These are phyloP conservation scores for Malacoctenus gilli DNA, from an alignment of 2,797 vertebrate species.

Conservation along the genomic window DNA sequence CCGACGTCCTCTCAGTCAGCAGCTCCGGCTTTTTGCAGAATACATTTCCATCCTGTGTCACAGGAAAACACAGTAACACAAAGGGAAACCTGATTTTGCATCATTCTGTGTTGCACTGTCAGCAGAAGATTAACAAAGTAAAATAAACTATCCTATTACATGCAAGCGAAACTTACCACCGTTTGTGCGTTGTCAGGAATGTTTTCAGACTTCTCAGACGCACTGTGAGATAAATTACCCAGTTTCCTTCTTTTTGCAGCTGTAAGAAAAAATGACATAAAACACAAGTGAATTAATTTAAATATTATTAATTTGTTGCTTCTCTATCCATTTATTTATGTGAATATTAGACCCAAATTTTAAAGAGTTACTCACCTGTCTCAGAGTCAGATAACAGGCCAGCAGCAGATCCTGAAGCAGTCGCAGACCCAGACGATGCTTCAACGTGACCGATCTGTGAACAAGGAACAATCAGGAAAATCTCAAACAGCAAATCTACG, in stretches of 20 bases:
- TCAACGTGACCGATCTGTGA: conserved; percentile 65
- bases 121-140: too few relatives aligned
- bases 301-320: too few relatives aligned
- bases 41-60: conserved; percentile 44
- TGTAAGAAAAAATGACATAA: conserved; percentile 22
- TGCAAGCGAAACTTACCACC: too few relatives aligned
- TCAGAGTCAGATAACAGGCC: conserved; percentile 56
- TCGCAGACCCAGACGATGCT: conserved; percentile 38
- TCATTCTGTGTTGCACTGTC: too few relatives aligned
- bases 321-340: too few relatives aligned
- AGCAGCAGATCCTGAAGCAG: conserved; percentile 53
- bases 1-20: conserved; percentile 45
- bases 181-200: conserved; percentile 41
- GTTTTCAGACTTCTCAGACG: conserved; percentile 55
- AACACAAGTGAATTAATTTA: not conserved
- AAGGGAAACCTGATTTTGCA: not conserved
- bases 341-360: too few relatives aligned
- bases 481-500: too few relatives aligned
- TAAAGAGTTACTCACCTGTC: conserved; percentile 53
- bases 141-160: too few relatives aligned
- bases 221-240: conserved; percentile 52
- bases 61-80: not conserved
- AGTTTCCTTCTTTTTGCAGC: conserved; percentile 78
- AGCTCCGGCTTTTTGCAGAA: conserved; percentile 60
- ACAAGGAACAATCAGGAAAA: conserved; percentile 6